Conservation (phyloP, 2,888 invertebrate species). For the Phalera bucephala region DNA sequence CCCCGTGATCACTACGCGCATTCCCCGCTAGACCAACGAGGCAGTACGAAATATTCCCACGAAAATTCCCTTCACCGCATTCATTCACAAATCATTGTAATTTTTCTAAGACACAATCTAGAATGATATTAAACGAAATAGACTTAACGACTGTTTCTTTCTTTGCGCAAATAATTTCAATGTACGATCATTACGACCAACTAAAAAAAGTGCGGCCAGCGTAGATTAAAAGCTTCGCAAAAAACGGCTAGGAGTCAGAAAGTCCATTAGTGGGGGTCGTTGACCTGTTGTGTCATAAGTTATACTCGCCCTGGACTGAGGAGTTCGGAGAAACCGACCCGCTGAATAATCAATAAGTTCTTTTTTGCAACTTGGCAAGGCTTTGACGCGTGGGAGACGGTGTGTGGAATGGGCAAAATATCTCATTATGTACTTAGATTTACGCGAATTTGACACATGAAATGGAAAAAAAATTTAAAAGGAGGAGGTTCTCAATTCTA, state of each 20-base stretch:
- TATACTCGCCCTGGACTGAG: neutral
- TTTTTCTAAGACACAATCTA: neutral
- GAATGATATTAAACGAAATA: constrained; percentile 3
- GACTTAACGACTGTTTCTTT: constrained; percentile 14
- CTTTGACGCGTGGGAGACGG: neutral
- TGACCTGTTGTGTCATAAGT: constrained; percentile 32
- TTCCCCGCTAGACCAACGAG: too few relatives aligned
- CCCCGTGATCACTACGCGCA: too few relatives aligned
- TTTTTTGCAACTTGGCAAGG: neutral
- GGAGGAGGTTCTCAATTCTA: too few relatives aligned
- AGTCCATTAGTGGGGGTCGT: constrained; percentile 37
- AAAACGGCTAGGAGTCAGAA: constrained; percentile 33
- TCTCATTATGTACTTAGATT: too few relatives aligned
- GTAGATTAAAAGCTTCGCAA: constrained; percentile 17
- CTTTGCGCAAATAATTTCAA: constrained; percentile 19
- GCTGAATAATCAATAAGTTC: neutral
- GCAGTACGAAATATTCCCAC: too few relatives aligned
- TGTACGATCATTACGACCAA: constrained; percentile 16
- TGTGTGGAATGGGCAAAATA: neutral
- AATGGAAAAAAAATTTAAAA: too few relatives aligned
- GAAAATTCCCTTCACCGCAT: too few relatives aligned
- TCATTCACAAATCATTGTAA: neutral
- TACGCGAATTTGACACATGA: too few relatives aligned
- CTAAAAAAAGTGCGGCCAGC: constrained; percentile 10
- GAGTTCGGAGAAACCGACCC: neutral